Base-by-base conservation (phyloP, 2,888 invertebrate species). In the Plebejus argus region DNA sequence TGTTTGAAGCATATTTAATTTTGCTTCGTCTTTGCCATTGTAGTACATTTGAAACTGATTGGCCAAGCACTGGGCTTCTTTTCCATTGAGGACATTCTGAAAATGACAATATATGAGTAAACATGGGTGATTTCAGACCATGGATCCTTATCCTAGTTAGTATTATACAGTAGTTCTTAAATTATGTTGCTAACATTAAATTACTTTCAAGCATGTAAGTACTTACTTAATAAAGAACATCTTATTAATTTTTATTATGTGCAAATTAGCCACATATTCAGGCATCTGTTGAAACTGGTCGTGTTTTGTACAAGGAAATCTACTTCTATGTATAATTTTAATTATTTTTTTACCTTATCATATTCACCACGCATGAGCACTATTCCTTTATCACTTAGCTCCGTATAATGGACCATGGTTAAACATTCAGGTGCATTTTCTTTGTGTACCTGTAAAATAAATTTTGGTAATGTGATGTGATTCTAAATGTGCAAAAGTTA, bases 391-490 rank as follows among this genome's bases (percentile, higher is more conserved):
- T 95, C 94, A 8, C 95, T 93, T 3, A 97, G 93, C 86, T 98
- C 98, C 0, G 96, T 95, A 84, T 97, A 98, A 88, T 98, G 97
- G 1, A 96, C 95, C 85, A 98, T 93, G 1, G 96, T 97, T 39
- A 98, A 92, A 86, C 98, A 98, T 88, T 98, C 98, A 0, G 98
- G 98, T 0, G 98, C 97, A 90, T 98, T 98, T 89, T 98, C 98
- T 85, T 97, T 96, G 85, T 98, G 97, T 1, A 97, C 95, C 95
- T 96, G 84, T 2, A 81, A 56, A 33, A 23, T 56, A 56, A 18
- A n/a, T 23, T 28, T 75, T 23, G 10, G 45, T 45, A 12, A 10
- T 45, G 39, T 39, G 39, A 28, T 28, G 28, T 28, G 28, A 1
- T 28, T 2, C 2, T 45, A 10, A 45, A 45, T 3, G 3, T 10